A percentile compares a stretch with the other conserved stretches of the same genome.
phyloP scores from a whole-genome alignment of 1,140 invertebrate species.

The Helicorthomorpha holstii region DNA sequence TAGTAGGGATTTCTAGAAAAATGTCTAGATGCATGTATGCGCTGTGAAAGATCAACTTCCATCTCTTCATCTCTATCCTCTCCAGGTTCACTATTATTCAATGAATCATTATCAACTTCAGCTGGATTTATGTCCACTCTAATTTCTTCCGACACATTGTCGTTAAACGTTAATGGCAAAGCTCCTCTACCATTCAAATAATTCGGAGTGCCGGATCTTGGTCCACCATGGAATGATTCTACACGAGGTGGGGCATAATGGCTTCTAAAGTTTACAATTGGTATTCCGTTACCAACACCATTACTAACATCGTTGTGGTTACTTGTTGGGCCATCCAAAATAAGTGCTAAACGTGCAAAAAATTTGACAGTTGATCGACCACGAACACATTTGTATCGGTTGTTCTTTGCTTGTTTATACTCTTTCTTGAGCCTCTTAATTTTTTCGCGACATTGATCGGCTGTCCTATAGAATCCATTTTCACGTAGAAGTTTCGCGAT shows the following conservation, averaged over 20 bases:
- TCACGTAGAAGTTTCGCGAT: not conserved
- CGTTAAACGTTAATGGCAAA: not conserved
- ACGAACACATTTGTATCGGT: not conserved
- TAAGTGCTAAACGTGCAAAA: not conserved
- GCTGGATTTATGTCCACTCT: not conserved
- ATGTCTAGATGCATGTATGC: not conserved
- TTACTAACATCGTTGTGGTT: not conserved
- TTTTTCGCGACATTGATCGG: slow-evolving; percentile 1
- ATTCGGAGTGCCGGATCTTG: too few species aligned
- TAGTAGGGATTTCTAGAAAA: too few species aligned
- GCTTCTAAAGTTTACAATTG: not conserved
- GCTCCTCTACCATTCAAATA: not conserved
- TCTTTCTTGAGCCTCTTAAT: not conserved
- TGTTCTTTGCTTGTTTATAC: not conserved
- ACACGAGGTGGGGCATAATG: not conserved
- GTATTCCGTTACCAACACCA: not conserved
- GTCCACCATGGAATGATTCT: not conserved
- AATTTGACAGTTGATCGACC: not conserved
- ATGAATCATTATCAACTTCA: not conserved
- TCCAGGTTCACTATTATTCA: not conserved
- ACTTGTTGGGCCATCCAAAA: not conserved
- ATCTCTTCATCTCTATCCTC: not conserved
- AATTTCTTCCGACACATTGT: not conserved
- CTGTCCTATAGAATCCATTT: not conserved
- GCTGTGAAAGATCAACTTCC: not conserved